Evolutionary conservation across 2,888 invertebrate genomes (phyloP).

Genomic region (Bellardia pandia): DNA sequence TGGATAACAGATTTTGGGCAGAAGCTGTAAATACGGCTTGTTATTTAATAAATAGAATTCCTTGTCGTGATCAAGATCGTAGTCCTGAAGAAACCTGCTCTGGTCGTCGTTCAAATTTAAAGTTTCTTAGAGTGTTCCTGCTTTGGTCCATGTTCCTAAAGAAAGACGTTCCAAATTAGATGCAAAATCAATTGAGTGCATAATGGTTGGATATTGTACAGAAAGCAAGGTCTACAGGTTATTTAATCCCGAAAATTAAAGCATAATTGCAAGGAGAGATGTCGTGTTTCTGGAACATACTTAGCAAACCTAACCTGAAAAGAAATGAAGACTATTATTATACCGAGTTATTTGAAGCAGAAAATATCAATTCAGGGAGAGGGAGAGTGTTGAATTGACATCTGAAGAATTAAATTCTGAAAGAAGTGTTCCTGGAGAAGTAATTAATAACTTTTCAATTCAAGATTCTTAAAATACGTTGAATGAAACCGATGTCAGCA

Average conservation of each 20-base stretch:
- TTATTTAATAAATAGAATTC: conserved; percentile 41
- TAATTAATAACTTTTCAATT: no score
- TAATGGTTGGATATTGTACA: conserved; percentile 43
- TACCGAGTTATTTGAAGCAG: no score
- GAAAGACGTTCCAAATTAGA: no score
- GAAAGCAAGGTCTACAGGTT: conserved; percentile 32
- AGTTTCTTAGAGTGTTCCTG: conserved; percentile 56
- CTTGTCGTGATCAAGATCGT: conserved; percentile 21
- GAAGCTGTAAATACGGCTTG: conserved; percentile 39
- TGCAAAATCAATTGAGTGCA: conserved; percentile 42
- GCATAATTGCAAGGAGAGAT: conserved; percentile 8
- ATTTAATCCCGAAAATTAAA: conserved; percentile 10
- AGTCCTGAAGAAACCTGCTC: conserved; percentile 66
- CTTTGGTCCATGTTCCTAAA: conserved; percentile 65
- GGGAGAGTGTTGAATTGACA: conserved; percentile 37
- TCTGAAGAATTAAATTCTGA: neutral
- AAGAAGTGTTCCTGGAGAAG: no score
- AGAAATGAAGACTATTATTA: no score
- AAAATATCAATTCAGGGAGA: no score
- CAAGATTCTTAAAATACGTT: no score
- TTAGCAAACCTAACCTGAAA: no score
- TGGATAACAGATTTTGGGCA: conserved; percentile 68
- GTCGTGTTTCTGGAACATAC: no score
- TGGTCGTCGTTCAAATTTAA: conserved; percentile 43
- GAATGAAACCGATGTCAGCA: no score